Evolutionary conservation across 2,797 vertebrate species (phyloP).

Genomic region (Acanthis flammea): DNA sequence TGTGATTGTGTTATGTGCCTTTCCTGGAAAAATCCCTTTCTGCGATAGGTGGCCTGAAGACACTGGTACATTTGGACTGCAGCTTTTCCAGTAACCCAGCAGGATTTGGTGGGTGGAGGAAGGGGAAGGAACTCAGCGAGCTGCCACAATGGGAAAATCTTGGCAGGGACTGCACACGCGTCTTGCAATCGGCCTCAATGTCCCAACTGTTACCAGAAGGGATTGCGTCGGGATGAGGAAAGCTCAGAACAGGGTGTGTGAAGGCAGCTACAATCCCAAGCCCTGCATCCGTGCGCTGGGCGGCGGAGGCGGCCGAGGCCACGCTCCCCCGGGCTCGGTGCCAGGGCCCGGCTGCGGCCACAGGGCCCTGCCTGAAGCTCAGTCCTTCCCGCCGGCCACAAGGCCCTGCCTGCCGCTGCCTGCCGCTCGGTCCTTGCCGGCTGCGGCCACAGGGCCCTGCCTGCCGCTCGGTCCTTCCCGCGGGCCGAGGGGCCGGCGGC

Average conservation of each 20-base stretch:
- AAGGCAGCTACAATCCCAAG: background rate
- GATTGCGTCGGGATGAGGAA: background rate
- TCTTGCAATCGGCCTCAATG: background rate
- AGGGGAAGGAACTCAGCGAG: conserved; percentile 52
- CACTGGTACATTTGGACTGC: background rate
- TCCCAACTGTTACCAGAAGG: conserved; percentile 21
- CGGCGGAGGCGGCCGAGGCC: background rate
- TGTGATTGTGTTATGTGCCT: background rate
- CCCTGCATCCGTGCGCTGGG: rapidly evolving
- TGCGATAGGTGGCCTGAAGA: conserved; percentile 35
- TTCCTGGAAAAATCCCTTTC: conserved; percentile 40
- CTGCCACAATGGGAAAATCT: conserved; percentile 50
- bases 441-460: too few relatives aligned
- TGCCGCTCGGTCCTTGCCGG: too few relatives aligned
- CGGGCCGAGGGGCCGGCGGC: too few relatives aligned
- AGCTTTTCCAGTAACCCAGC: conserved; percentile 64
- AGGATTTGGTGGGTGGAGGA: conserved; percentile 63
- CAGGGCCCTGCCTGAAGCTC: too few relatives aligned
- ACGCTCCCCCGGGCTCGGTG: background rate
- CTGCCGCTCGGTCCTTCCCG: too few relatives aligned
- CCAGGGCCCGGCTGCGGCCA: background rate
- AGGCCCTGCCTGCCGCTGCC: too few relatives aligned
- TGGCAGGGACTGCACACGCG: background rate
- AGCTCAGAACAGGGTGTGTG: background rate
- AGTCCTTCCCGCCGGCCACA: too few relatives aligned